Evolutionary conservation across 2,797 vertebrate genomes (phyloP).

Genomic region (Sebastes melanostomus): DNA sequence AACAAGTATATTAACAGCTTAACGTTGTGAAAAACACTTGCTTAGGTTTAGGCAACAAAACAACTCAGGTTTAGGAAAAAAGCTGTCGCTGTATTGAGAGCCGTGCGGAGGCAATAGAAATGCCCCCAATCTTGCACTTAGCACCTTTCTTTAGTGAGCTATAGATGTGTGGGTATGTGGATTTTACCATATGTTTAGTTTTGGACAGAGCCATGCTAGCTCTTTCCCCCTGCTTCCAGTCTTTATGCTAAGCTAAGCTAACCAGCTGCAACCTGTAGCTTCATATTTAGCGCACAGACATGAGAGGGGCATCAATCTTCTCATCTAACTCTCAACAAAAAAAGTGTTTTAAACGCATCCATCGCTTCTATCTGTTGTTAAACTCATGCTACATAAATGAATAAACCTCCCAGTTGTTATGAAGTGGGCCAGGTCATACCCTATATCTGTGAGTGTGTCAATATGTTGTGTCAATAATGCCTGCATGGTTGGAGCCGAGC

Average conservation of each 20-base stretch:
- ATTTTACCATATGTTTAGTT: background rate
- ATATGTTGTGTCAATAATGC: background rate
- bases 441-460: background rate
- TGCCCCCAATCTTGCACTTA: accelerated
- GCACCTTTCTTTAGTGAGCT: background rate
- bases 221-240: background rate
- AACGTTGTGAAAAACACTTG: too few relatives aligned
- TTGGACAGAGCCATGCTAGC: background rate
- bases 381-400: background rate
- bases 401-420: background rate
- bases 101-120: background rate
- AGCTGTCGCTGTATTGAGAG: too few relatives aligned
- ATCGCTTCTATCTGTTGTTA: background rate
- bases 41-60: too few relatives aligned
- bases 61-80: too few relatives aligned
- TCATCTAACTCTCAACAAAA: background rate
- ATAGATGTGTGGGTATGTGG: background rate
- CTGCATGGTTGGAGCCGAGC: background rate
- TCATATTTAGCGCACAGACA: background rate
- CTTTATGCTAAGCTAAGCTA: background rate
- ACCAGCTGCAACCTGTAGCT: background rate
- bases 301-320: background rate
- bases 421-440: background rate
- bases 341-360: background rate
- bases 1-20: conserved; percentile 15